Conservation (phyloP, 2,888 invertebrate genomes). For the Diplazon laetatorius region DNA sequence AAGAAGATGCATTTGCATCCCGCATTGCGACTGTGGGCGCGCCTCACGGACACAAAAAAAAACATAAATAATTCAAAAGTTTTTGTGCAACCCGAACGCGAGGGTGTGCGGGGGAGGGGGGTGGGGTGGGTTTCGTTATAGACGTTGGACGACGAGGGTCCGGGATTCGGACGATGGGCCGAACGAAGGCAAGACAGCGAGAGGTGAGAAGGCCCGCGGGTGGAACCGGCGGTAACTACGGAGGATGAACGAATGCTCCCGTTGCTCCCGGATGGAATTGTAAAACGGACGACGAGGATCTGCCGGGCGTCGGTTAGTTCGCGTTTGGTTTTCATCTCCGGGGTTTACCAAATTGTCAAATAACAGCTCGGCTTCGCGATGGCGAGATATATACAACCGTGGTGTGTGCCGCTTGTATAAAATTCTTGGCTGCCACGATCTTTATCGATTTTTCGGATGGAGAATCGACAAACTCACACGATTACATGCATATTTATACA, state of each 20-base stretch:
- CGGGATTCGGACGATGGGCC: slow-evolving; percentile 50
- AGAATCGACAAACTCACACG: too few relatives aligned
- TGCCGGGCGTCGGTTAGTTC: slow-evolving; percentile 37
- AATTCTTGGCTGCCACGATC: neutral
- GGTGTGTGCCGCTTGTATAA: slow-evolving; percentile 12
- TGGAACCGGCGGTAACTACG: slow-evolving; percentile 44
- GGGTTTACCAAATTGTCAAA: slow-evolving; percentile 76
- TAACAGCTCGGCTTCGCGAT: too few relatives aligned
- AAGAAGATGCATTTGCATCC: slow-evolving; percentile 80
- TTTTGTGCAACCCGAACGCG: slow-evolving; percentile 73
- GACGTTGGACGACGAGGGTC: slow-evolving; percentile 38
- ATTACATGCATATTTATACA: too few relatives aligned
- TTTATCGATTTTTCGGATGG: neutral
- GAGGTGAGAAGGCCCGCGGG: slow-evolving; percentile 55
- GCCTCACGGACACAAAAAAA: slow-evolving; percentile 73
- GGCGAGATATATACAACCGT: slow-evolving; percentile 70
- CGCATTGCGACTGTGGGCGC: slow-evolving; percentile 74
- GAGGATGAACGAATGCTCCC: slow-evolving; percentile 37
- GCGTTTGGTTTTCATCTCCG: slow-evolving; percentile 58
- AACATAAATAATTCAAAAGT: slow-evolving; percentile 82
- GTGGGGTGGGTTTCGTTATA: slow-evolving; percentile 22
- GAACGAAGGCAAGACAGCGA: slow-evolving; percentile 55
- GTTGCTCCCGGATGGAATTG: slow-evolving; percentile 52
- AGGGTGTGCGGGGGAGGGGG: slow-evolving; percentile 32
- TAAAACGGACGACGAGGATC: slow-evolving; percentile 57